Percentiles rank a stretch among this genome's conserved stretches.
Evolutionary conservation across 2,113 vertebrate species (phyloP).

Genomic region (Lota lota): DNA sequence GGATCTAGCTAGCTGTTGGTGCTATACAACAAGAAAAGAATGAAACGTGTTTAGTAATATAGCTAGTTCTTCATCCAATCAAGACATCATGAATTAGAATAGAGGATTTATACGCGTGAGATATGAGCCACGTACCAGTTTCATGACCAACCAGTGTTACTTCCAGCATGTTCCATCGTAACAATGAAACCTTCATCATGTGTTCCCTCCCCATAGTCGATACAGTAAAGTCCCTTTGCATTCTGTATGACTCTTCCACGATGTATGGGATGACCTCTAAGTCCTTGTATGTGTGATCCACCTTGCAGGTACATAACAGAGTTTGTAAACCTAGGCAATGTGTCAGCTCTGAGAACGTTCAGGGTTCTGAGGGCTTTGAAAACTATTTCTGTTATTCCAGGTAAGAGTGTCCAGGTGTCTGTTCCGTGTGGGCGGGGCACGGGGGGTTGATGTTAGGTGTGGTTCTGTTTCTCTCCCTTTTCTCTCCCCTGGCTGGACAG

Average conservation of each 20-base stretch:
- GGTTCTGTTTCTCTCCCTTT: slow-evolving; percentile 57
- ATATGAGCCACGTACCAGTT: too few relatives aligned
- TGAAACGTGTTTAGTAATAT: too few relatives aligned
- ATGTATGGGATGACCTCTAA: slow-evolving; percentile 55
- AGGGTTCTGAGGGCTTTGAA: slow-evolving; percentile 99
- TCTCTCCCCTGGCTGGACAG: slow-evolving; percentile 72
- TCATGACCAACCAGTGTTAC: too few relatives aligned
- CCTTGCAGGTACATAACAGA: slow-evolving; percentile 99
- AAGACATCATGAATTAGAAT: too few relatives aligned
- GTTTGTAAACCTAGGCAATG: slow-evolving; percentile 99
- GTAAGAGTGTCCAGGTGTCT: slow-evolving; percentile 82
- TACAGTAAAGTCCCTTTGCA: too few relatives aligned
- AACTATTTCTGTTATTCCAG: slow-evolving; percentile 99
- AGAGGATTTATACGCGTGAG: too few relatives aligned
- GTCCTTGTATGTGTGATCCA: slow-evolving; percentile 75
- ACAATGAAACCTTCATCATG: too few relatives aligned
- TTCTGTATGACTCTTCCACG: slow-evolving; percentile 19
- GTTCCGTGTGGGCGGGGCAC: slow-evolving; percentile 62
- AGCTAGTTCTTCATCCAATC: too few relatives aligned
- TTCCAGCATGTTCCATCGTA: too few relatives aligned
- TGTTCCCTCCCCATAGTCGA: too few relatives aligned
- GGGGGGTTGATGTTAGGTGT: slow-evolving; percentile 89
- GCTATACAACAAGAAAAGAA: too few relatives aligned
- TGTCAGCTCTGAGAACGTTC: slow-evolving; percentile 99
- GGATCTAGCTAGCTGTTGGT: too few relatives aligned